Evolutionary conservation across 2,113 vertebrate genomes (phyloP).

Genomic region (Eurystomus gularis): DNA sequence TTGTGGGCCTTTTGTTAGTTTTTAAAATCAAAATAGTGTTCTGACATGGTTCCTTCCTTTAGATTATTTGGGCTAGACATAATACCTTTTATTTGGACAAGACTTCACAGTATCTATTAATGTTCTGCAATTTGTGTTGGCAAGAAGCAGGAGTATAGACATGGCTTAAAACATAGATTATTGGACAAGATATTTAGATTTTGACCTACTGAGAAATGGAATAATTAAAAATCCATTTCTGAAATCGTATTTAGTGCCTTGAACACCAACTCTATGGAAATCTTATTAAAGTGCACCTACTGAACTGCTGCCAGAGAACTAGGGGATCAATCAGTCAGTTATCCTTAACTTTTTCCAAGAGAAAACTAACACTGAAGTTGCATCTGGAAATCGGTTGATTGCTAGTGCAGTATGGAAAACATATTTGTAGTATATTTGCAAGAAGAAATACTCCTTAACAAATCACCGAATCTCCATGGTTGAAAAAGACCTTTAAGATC

Average conservation of each 20-base stretch:
- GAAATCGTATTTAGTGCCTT: neutral
- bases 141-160: neutral
- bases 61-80: neutral
- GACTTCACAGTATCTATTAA: neutral
- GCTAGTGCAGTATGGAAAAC: neutral
- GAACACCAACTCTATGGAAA: neutral
- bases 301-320: neutral
- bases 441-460: neutral
- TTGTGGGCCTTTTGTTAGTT: neutral
- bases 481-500: too few relatives aligned
- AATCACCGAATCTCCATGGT: too few relatives aligned
- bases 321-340: neutral
- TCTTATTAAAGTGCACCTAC: neutral
- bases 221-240: neutral
- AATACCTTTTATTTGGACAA: neutral
- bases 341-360: neutral
- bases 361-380: neutral
- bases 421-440: neutral
- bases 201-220: neutral
- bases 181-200: neutral
- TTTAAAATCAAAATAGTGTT: neutral
- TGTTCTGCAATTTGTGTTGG: neutral
- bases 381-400: neutral
- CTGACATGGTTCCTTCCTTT: neutral
- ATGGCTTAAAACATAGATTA: neutral